These are phyloP conservation scores for Agrotis clavis DNA, from an alignment of 2,888 invertebrate species.

Conservation along the genomic window DNA sequence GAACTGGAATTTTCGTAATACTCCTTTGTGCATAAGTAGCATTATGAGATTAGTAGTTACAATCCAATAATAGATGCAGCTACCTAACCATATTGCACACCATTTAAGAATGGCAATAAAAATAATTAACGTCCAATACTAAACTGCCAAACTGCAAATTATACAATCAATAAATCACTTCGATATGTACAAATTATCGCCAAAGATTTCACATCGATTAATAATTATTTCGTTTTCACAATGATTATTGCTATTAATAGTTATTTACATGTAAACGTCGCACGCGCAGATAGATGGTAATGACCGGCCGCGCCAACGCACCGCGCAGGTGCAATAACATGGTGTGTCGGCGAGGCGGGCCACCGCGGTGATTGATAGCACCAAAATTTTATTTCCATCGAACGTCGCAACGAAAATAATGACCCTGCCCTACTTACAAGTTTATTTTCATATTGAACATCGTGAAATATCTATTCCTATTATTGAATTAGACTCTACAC, in stretches of 20 bases:
- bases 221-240: slow-evolving; percentile 76
- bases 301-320: slow-evolving; percentile 68
- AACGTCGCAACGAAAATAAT: slow-evolving; percentile 45
- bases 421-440: slow-evolving; percentile 49
- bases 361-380: slow-evolving; percentile 51
- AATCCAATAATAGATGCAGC: slow-evolving; percentile 37
- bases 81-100: slow-evolving; percentile 35
- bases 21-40: slow-evolving; percentile 56
- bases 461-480: slow-evolving; percentile 55
- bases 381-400: slow-evolving; percentile 50
- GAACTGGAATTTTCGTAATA: slow-evolving; percentile 66
- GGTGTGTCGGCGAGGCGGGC: slow-evolving; percentile 47
- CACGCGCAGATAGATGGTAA: slow-evolving; percentile 66
- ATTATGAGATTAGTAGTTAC: slow-evolving; percentile 39
- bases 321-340: slow-evolving; percentile 64
- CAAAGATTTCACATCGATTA: slow-evolving; percentile 72
- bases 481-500: slow-evolving; percentile 56
- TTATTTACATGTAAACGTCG: slow-evolving; percentile 73
- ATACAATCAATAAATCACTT: slow-evolving; percentile 65
- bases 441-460: slow-evolving; percentile 42
- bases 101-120: slow-evolving; percentile 48
- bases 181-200: slow-evolving; percentile 63
- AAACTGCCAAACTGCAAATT: slow-evolving; percentile 59
- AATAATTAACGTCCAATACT: slow-evolving; percentile 51
- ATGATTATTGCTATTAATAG: slow-evolving; percentile 74